Evolutionary conservation across 2,888 invertebrate genomes (phyloP), one percentile per base, ranked within the genome.

Genomic region (Bellardia bayeri): DNA sequence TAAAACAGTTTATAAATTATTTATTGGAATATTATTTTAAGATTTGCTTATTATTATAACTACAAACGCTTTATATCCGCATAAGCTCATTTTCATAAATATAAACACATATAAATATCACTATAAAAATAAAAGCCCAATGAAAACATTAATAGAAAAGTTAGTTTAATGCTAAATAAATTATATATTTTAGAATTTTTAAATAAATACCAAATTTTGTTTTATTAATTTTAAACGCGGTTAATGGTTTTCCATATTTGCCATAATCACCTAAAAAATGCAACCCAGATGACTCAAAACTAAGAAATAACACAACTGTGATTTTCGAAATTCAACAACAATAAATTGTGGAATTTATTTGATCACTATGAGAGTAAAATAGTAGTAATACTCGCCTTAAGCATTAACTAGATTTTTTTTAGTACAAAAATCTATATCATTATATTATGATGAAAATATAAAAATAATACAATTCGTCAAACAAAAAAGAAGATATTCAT

Each of bases 331-430:
- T 68, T 64, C 13, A 40, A 64, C 63, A 40, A 64, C 63, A 71
- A 56, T 23, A 72, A 33, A 42, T 40, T 82, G 49, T 82, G 61
- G 68, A 78, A 9, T 54, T 58, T 68, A 69, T 56, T 78, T 66
- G 74, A 69, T 75, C 42, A 75, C n/a, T 42, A 33, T 42, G 54
- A 85, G 80, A 69, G 75, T 40, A 64, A 23, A 23, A 81, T 75
- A 81, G 11, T 75, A 75, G 56, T 72, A 66, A 82, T 66, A 68
- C 74, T 40, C 49, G 49, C 30, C 45, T 66, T 64, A 72, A 72
- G 23, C 51, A 42, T 45, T 69, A 76, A 63, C 58, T 61, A 61
- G 30, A 63, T 58, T 68, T 45, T 79, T 58, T 56, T 79, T 69
- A 61, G 69, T 76, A 45, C 37, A 78, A 63, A 1, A 23, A 23